A percentile compares a stretch with the other conserved stretches of the same genome.
Evolutionary conservation across 2,888 invertebrate species (phyloP).

Genomic region (Taphrorychus bicolor): DNA sequence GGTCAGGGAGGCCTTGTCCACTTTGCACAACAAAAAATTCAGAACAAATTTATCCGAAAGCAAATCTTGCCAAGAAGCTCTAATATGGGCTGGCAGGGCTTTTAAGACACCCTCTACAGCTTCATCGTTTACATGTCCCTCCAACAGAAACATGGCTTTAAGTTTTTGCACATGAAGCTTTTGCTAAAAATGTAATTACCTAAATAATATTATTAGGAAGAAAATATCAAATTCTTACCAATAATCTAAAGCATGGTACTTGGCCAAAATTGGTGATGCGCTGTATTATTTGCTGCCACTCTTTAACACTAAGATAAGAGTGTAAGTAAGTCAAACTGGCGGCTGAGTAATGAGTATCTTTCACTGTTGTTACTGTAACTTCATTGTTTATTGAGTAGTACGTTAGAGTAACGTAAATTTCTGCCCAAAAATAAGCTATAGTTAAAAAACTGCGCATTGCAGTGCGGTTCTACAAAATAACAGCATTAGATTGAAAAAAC

Average conservation of each 20-base stretch:
- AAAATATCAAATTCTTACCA: slow-evolving; percentile 43
- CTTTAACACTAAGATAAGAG: slow-evolving; percentile 53
- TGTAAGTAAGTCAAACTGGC: slow-evolving; percentile 56
- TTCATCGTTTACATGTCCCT: slow-evolving; percentile 49
- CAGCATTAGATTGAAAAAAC: too few relatives aligned
- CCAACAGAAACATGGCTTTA: slow-evolving; percentile 51
- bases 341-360: slow-evolving; percentile 49
- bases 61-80: slow-evolving; percentile 51
- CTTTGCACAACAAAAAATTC: slow-evolving; percentile 48
- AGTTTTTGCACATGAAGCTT: slow-evolving; percentile 56
- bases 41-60: slow-evolving; percentile 51
- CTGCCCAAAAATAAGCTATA: slow-evolving; percentile 56
- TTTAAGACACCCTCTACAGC: slow-evolving; percentile 46
- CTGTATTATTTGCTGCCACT: slow-evolving; percentile 57
- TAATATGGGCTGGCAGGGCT: slow-evolving; percentile 46
- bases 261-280: slow-evolving; percentile 59
- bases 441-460: slow-evolving; percentile 55
- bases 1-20: slow-evolving; percentile 45
- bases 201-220: too few relatives aligned
- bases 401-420: slow-evolving; percentile 51
- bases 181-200: slow-evolving; percentile 53
- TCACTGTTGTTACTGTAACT: slow-evolving; percentile 41
- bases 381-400: slow-evolving; percentile 52
- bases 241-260: slow-evolving; percentile 51
- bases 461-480: slow-evolving; percentile 52